A percentile compares a stretch with the other conserved stretches of the same genome.
These are phyloP conservation scores for Amiota minor DNA, from an alignment of 2,888 invertebrate species.

Conservation along the genomic window DNA sequence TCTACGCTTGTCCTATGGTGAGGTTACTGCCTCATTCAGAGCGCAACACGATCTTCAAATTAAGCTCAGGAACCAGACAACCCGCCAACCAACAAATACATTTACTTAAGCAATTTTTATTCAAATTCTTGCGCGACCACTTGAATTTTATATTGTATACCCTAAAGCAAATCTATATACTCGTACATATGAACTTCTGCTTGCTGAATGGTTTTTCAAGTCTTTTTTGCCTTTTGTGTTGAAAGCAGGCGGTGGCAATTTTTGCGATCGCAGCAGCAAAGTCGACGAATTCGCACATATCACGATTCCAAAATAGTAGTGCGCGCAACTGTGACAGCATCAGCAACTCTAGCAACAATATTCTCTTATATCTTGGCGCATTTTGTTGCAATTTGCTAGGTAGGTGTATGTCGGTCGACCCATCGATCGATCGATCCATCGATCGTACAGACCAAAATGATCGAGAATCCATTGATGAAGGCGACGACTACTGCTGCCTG, in stretches of 20 bases:
- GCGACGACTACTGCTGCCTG: no score
- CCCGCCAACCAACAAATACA: background rate
- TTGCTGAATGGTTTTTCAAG: background rate
- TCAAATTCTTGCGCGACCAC: conserved; percentile 3
- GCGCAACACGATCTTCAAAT: conserved; percentile 38
- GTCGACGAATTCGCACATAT: conserved; percentile 5
- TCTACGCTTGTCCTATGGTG: conserved; percentile 25
- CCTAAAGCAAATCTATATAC: no score
- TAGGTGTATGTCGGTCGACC: conserved; percentile 16
- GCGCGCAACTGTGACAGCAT: background rate
- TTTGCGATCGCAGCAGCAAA: no score
- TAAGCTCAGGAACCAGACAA: conserved; percentile 5
- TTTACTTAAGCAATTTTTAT: conserved; percentile 19
- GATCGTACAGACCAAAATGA: no score
- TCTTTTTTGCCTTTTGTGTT: conserved; percentile 9
- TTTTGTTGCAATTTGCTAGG: conserved; percentile 32
- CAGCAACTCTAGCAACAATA: background rate
- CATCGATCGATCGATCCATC: background rate
- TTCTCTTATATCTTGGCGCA: conserved; percentile 10
- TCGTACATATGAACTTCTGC: no score
- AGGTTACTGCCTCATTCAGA: background rate
- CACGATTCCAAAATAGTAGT: conserved; percentile 5
- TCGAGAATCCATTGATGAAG: no score
- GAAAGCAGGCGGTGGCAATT: conserved; percentile 22
- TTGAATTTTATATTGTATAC: background rate